These are phyloP conservation scores for Pseudochirops cupreus DNA, from an alignment of 2,797 vertebrate species.

Conservation along the genomic window DNA sequence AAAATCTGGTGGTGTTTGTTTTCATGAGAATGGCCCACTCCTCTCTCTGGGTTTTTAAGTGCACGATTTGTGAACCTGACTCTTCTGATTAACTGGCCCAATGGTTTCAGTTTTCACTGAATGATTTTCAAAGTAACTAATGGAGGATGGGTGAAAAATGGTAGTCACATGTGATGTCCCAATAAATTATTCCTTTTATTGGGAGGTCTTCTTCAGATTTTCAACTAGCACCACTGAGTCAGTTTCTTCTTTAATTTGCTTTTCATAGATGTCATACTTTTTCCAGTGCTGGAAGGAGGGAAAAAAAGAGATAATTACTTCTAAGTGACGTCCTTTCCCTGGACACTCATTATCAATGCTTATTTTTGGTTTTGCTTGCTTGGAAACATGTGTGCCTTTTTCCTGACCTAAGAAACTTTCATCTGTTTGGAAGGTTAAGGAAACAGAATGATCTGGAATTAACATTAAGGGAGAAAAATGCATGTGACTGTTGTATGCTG, in stretches of 20 bases:
- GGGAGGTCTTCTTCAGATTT: conserved; percentile 75
- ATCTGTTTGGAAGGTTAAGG: conserved; percentile 47
- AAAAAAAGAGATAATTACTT: conserved; percentile 27
- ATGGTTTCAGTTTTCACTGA: conserved; percentile 68
- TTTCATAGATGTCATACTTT: conserved; percentile 79
- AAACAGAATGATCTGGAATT: conserved; percentile 50
- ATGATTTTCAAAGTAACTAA: conserved; percentile 61
- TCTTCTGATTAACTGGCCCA: conserved; percentile 58
- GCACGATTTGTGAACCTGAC: conserved; percentile 21
- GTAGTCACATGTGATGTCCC: conserved; percentile 57
- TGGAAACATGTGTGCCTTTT: not conserved
- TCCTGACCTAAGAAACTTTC: conserved; percentile 52
- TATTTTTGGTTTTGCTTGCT: conserved; percentile 54
- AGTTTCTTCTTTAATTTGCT: conserved; percentile 79
- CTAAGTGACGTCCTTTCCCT: conserved; percentile 45
- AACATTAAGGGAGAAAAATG: conserved; percentile 33
- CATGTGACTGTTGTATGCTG: not conserved
- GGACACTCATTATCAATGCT: conserved; percentile 16
- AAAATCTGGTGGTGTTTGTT: conserved; percentile 51
- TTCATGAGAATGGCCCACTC: conserved; percentile 26
- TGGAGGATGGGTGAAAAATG: conserved; percentile 50
- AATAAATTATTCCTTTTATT: conserved; percentile 66
- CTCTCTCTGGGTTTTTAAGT: conserved; percentile 38
- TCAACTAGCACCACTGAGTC: conserved; percentile 78
- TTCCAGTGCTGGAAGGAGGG: conserved; percentile 73